These are phyloP conservation scores for Oplegnathus fasciatus DNA, from an alignment of 2,113 vertebrate genomes.

Conservation along the genomic window DNA sequence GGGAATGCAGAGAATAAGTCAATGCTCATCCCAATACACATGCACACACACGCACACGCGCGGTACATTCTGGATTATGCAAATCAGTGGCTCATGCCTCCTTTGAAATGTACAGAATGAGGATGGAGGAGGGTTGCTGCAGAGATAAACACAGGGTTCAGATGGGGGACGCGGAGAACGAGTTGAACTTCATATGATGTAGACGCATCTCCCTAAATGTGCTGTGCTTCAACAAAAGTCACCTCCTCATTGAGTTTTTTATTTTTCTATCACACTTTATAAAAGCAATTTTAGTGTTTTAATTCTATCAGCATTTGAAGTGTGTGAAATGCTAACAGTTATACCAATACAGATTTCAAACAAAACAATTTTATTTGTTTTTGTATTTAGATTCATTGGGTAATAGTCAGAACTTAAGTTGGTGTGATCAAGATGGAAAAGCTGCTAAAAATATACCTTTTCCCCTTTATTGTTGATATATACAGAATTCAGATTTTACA, in stretches of 20 bases:
- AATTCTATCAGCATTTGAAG: background rate
- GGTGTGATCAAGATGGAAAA: background rate
- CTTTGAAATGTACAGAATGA: conserved; percentile 78
- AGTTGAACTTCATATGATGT: conserved; percentile 53
- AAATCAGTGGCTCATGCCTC: conserved; percentile 73
- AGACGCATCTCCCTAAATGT: conserved; percentile 37
- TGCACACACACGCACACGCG: conserved; percentile 15
- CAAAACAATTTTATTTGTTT: no score
- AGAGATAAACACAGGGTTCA: conserved; percentile 80
- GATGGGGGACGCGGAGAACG: conserved; percentile 60
- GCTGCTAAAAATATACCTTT: background rate
- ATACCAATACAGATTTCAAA: background rate
- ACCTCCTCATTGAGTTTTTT: background rate
- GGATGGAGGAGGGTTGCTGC: conserved; percentile 66
- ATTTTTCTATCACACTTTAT: background rate
- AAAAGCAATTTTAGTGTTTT: background rate
- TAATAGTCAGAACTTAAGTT: background rate
- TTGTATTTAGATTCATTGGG: background rate
- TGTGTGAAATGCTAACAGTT: background rate
- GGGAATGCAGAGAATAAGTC: conserved; percentile 76
- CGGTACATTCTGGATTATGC: conserved; percentile 78
- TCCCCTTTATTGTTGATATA: background rate
- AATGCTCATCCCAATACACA: conserved; percentile 61
- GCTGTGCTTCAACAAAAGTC: conserved; percentile 6
- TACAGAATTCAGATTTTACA: background rate